phyloP scores from a whole-genome alignment of 2,113 vertebrate species.

The Phalacrocorax aristotelis region DNA sequence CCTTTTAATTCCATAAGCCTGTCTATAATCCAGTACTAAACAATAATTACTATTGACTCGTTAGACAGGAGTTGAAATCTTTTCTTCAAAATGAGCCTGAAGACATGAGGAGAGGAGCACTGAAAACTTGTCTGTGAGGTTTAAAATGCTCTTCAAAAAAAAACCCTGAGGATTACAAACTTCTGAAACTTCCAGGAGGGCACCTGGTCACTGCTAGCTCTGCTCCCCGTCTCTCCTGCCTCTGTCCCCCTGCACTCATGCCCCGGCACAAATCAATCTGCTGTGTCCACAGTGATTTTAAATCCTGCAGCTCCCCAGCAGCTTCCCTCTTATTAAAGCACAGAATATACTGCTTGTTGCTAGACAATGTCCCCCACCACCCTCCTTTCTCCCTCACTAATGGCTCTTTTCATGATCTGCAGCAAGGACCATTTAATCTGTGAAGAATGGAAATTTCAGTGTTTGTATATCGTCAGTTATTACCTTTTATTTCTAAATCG shows the following conservation, averaged over 20 bases:
- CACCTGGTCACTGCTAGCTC: conserved; percentile 71
- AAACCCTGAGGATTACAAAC: conserved; percentile 70
- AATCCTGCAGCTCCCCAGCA: conserved; percentile 43
- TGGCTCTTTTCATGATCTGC: conserved; percentile 67
- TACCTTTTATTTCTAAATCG: conserved; percentile 66
- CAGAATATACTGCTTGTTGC: conserved; percentile 49
- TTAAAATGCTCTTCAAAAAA: conserved; percentile 29
- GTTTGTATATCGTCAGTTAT: conserved; percentile 41
- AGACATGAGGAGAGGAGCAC: conserved; percentile 71
- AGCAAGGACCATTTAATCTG: conserved; percentile 72
- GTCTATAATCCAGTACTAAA: conserved; percentile 72
- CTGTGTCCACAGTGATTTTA: not conserved
- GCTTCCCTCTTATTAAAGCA: conserved; percentile 47
- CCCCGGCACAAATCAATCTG: not conserved
- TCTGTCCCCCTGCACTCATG: not conserved
- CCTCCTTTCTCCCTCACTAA: conserved; percentile 9
- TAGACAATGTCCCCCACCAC: conserved; percentile 6
- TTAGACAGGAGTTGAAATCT: conserved; percentile 82
- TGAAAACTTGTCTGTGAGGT: conserved; percentile 68
- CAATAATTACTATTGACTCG: conserved; percentile 67
- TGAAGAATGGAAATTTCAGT: conserved; percentile 61
- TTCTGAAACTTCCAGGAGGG: conserved; percentile 77
- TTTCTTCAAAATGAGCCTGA: conserved; percentile 75
- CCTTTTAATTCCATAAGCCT: conserved; percentile 78
- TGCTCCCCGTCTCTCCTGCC: conserved; percentile 60